Base-by-base conservation (phyloP, 64 coral and sea anemone species). In the Montipora sp. region DNA sequence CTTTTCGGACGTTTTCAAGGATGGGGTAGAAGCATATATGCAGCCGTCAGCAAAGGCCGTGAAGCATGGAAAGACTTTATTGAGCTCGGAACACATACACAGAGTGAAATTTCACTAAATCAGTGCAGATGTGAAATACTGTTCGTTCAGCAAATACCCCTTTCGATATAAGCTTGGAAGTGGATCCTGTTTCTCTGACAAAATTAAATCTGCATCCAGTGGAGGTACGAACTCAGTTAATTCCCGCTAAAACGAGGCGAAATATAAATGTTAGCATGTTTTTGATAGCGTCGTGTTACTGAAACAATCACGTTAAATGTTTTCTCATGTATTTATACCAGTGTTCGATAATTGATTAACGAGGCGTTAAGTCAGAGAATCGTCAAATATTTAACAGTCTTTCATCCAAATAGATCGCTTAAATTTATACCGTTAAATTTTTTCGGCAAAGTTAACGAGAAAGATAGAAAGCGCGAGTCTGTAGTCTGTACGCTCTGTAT, bases 91-190 rank as follows among this genome's bases (percentile, higher is more conserved):
- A 51, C 69, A 87, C 66, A 5, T 87, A 49, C 6, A 47, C 45
- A 48, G 49, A 19, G 84, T 51, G 0, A 71, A 46, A 48, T 87
- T 87, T 87, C 87, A 89, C 50, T 74, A 89, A 73, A 89, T 77
- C 36, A 89, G 87, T 36, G 58, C 72, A 36, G 49, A 88, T 77
- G 7, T 88, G 18, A 27, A 88, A 88, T 88, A 88, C 73, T 88
- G 87, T 75, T 88, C 27, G 27, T 27, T 27, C 27, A 27, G 27
- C 27, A 27, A 27, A 27, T 27, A 27, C 27, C 27, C 27, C 27
- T 27, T 27, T 27, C 0, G 27, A 1, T 27, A 27, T 27, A 27
- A 27, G 27, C 27, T 27, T 1, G 27, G 27, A 27, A 27, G 27
- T 27, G 27, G 27, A 27, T 27, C 27, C 27, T 1, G 27, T 19